Evolutionary conservation across 2,888 invertebrate genomes (phyloP).

Genomic region (Criorhina ranunculi): DNA sequence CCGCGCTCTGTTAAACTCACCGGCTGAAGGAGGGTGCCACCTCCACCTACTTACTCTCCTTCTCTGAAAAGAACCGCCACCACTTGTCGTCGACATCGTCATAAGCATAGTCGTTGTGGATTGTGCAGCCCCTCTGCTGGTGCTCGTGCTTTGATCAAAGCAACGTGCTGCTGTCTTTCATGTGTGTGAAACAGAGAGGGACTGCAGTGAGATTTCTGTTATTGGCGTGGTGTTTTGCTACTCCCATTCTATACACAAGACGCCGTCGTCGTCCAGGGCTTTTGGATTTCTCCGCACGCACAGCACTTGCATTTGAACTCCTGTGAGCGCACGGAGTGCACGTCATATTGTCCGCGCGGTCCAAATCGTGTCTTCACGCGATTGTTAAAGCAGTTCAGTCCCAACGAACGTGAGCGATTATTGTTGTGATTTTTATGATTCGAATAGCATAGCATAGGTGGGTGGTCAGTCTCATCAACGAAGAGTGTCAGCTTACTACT

Average conservation of each 20-base stretch:
- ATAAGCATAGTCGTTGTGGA: slow-evolving; percentile 18
- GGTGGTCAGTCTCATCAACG: slow-evolving; percentile 74
- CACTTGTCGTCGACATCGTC: slow-evolving; percentile 28
- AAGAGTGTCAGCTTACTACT: slow-evolving; percentile 69
- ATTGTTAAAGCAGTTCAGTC: slow-evolving; percentile 40
- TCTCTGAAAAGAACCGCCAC: slow-evolving; percentile 64
- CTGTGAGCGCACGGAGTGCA: slow-evolving; percentile 70
- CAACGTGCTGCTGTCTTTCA: slow-evolving; percentile 44
- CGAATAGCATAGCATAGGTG: slow-evolving; percentile 60
- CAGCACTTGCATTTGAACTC: slow-evolving; percentile 71
- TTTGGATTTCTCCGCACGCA: slow-evolving; percentile 75
- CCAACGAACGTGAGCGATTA: slow-evolving; percentile 71
- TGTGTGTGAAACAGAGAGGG: slow-evolving; percentile 58
- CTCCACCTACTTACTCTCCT: slow-evolving; percentile 64
- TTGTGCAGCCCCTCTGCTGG: slow-evolving; percentile 47
- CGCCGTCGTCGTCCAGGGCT: slow-evolving; percentile 49
- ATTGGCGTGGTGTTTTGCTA: slow-evolving; percentile 76
- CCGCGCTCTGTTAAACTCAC: slow-evolving; percentile 63
- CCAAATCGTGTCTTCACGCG: slow-evolving; percentile 54
- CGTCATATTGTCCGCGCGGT: slow-evolving; percentile 74
- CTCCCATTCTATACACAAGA: slow-evolving; percentile 75
- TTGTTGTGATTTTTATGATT: slow-evolving; percentile 75
- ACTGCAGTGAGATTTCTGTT: slow-evolving; percentile 69
- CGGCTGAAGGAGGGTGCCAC: slow-evolving; percentile 67
- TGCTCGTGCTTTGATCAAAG: slow-evolving; percentile 53